These are phyloP conservation scores for Phasianus colchicus DNA, from an alignment of 2,113 vertebrate genomes.

Conservation along the genomic window DNA sequence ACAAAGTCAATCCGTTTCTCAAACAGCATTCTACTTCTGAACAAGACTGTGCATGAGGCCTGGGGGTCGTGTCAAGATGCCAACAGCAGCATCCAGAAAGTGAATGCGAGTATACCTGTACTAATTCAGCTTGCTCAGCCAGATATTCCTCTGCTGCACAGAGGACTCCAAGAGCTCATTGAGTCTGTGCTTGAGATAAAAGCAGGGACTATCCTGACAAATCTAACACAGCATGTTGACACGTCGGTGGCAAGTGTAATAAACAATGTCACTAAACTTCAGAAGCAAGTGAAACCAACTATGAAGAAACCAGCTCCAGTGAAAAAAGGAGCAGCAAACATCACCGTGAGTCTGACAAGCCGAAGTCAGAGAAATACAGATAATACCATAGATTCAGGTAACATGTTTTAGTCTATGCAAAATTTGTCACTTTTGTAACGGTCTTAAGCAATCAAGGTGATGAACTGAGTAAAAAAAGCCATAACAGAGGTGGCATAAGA, in stretches of 20 bases:
- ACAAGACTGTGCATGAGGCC: slow-evolving; percentile 73
- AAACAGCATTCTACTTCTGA: slow-evolving; percentile 70
- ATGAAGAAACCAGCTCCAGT: slow-evolving; percentile 62
- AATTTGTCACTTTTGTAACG: neutral
- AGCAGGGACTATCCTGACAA: slow-evolving; percentile 69
- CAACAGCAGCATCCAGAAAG: slow-evolving; percentile 47
- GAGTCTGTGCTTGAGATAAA: slow-evolving; percentile 75
- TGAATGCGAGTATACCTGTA: slow-evolving; percentile 67
- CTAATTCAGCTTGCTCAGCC: slow-evolving; percentile 61
- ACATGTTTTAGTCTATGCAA: neutral
- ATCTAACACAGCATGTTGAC: slow-evolving; percentile 76
- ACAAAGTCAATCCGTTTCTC: slow-evolving; percentile 76
- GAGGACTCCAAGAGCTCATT: slow-evolving; percentile 71
- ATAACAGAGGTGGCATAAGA: neutral
- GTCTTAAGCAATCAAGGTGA: neutral
- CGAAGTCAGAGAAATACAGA: slow-evolving; percentile 80
- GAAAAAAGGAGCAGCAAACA: slow-evolving; percentile 66
- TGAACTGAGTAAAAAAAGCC: neutral
- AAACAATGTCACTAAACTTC: slow-evolving; percentile 68
- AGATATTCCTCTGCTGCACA: slow-evolving; percentile 71
- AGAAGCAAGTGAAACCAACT: slow-evolving; percentile 72
- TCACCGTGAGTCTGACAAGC: slow-evolving; percentile 45
- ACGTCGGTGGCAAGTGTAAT: neutral
- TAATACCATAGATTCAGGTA: slow-evolving; percentile 74
- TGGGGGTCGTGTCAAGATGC: slow-evolving; percentile 64